Conservation (phyloP, 2,888 invertebrate species). For the Drosophila peninsularis region DNA sequence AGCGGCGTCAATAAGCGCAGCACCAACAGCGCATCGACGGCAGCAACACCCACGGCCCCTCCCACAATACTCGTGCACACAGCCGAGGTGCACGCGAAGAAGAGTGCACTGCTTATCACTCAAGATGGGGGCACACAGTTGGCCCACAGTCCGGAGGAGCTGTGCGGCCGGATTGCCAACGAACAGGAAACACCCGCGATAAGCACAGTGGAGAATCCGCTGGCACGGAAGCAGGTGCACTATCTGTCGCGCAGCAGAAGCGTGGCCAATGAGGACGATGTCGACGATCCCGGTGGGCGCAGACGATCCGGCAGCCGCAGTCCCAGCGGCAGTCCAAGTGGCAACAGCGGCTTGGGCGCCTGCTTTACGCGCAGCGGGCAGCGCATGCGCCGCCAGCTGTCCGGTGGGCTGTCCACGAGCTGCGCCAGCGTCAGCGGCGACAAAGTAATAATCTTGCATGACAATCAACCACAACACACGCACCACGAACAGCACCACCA, state of each 20-base stretch:
- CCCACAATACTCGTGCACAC: slow-evolving; percentile 78
- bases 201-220: slow-evolving; percentile 37
- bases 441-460: slow-evolving; percentile 82
- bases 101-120: slow-evolving; percentile 61
- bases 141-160: slow-evolving; percentile 36
- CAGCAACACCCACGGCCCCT: slow-evolving; percentile 34
- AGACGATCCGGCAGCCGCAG: neutral
- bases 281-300: slow-evolving; percentile 45
- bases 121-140: slow-evolving; percentile 50
- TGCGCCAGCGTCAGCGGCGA: slow-evolving; percentile 70
- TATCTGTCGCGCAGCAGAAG: slow-evolving; percentile 49
- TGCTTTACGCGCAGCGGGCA: slow-evolving; percentile 24
- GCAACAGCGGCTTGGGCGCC: slow-evolving; percentile 10
- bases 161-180: slow-evolving; percentile 34
- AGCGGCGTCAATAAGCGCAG: slow-evolving; percentile 51
- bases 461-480: slow-evolving; percentile 46
- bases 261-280: slow-evolving; percentile 28
- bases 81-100: slow-evolving; percentile 77
- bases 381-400: slow-evolving; percentile 69
- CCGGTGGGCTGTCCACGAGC: slow-evolving; percentile 61
- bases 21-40: slow-evolving; percentile 46
- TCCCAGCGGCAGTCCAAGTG: slow-evolving; percentile 1
- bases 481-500: slow-evolving; percentile 31
- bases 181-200: slow-evolving; percentile 10
- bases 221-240: slow-evolving; percentile 60